A percentile compares a stretch with the other conserved stretches of the same genome.
These are phyloP conservation scores for Tineola bisselliella DNA, from an alignment of 2,888 invertebrate species.

Conservation along the genomic window DNA sequence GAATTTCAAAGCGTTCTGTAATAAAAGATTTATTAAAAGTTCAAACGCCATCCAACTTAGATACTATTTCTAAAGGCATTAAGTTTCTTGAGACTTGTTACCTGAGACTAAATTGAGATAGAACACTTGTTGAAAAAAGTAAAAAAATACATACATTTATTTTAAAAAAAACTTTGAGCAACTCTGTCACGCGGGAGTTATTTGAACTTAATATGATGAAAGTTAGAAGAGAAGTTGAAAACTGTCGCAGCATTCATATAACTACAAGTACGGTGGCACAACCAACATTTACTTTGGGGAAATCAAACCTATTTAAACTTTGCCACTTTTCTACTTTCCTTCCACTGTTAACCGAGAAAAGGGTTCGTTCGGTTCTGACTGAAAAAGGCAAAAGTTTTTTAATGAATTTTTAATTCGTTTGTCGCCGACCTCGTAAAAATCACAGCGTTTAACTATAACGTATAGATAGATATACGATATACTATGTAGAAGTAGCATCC, in stretches of 20 bases:
- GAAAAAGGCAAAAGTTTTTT: constrained; percentile 31
- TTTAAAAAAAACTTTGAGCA: not conserved
- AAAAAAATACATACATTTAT: not conserved
- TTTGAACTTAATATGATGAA: not conserved
- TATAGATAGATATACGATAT: no score
- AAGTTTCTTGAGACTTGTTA: not conserved
- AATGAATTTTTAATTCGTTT: constrained; percentile 34
- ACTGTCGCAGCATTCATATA: constrained; percentile 1
- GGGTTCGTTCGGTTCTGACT: constrained; percentile 20
- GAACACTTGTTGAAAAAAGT: not conserved
- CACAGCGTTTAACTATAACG: not conserved
- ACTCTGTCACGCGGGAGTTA: not conserved
- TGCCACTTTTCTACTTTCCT: constrained; percentile 12
- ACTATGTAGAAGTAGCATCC: no score
- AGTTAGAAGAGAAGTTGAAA: not conserved
- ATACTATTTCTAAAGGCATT: not conserved
- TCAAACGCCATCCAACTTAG: not conserved
- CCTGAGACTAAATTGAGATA: not conserved
- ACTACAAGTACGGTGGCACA: not conserved
- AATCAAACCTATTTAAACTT: constrained; percentile 15
- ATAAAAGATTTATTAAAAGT: not conserved
- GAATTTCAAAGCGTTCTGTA: not conserved
- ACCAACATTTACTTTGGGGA: constrained; percentile 14
- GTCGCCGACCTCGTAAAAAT: not conserved
- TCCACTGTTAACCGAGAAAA: constrained; percentile 15